Evolutionary conservation across 1,140 invertebrate genomes (phyloP), one percentile per base, ranked within the genome.

Genomic region (Meloidogyne exigua): DNA sequence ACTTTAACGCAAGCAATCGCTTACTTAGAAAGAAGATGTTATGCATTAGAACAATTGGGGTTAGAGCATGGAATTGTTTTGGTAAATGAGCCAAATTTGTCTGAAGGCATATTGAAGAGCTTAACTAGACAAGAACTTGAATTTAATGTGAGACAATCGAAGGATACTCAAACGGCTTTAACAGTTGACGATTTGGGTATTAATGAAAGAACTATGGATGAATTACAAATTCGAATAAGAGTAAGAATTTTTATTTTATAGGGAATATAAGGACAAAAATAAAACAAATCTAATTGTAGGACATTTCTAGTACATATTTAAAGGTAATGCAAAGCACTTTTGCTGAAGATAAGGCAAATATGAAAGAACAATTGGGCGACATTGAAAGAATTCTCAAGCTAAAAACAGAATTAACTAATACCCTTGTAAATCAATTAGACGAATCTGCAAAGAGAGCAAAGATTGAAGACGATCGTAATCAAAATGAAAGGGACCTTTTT

Each of bases 291-390:
- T 23, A 28, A 15, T 39, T 32, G n/a, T n/a, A n/a, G n/a, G n/a
- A n/a, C n/a, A n/a, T n/a, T n/a, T n/a, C n/a, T 32, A 32, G 7
- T 32, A 32, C n/a, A 39, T 72, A 21, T 26, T 7, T n/a, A 71
- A 32, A 32, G 69, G 76, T 81, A 62, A 68, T 85, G 23, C 75
- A 85, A 68, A 75, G 66, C 23, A 82, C 87, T 57, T 87, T 82
- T 73, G 39, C 81, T n/a, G 72, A 77, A 1, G 76, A 82, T 26
- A 70, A 80, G 23, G 63, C 69, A 11, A 74, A 77, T 7, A n/a
- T 87, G 77, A 67, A 80, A 28, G 81, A 79, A n/a, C 75, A 81
- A 28, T 87, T 87, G 68, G 78, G 68, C 9, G 84, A 87, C 42
- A 80, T 87, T 39, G 83, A 87, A 44, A 36, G 82, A 62, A 85